Conservation (phyloP, 2,888 invertebrate species). For the Tuberolachnus salignus region DNA sequence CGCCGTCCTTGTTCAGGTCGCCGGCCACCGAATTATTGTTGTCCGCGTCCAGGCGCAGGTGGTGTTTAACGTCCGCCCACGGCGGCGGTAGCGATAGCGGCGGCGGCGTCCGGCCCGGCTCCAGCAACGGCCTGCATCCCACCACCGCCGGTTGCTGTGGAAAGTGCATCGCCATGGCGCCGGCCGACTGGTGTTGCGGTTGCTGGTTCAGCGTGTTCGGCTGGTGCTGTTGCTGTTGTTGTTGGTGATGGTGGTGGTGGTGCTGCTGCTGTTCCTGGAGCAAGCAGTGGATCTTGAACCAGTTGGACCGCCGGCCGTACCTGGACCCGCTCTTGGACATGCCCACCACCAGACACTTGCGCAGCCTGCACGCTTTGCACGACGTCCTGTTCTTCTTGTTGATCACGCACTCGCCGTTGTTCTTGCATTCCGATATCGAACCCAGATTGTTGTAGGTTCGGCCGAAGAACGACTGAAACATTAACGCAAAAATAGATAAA, state of each 20-base stretch:
- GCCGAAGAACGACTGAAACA: conserved; percentile 89
- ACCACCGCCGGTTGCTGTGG: neutral
- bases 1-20: conserved; percentile 32
- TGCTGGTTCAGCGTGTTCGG: neutral
- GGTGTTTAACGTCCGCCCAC: conserved; percentile 43
- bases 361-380: conserved; percentile 85
- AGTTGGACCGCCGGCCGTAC: conserved; percentile 87
- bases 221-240: neutral
- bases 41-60: conserved; percentile 38
- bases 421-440: conserved; percentile 89
- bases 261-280: conserved; percentile 74
- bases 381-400: conserved; percentile 92
- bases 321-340: conserved; percentile 92
- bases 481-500: conserved; percentile 60
- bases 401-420: conserved; percentile 85
- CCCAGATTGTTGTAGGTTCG: conserved; percentile 88
- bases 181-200: neutral
- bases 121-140: neutral
- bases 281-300: conserved; percentile 92
- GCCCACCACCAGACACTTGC: conserved; percentile 85
- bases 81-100: neutral
- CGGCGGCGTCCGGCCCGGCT: conserved; percentile 22
- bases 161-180: neutral
- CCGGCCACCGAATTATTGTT: conserved; percentile 39
- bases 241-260: conserved; percentile 55